Evolutionary conservation across 2,888 invertebrate species (phyloP).

Genomic region (Erebia palarica): DNA sequence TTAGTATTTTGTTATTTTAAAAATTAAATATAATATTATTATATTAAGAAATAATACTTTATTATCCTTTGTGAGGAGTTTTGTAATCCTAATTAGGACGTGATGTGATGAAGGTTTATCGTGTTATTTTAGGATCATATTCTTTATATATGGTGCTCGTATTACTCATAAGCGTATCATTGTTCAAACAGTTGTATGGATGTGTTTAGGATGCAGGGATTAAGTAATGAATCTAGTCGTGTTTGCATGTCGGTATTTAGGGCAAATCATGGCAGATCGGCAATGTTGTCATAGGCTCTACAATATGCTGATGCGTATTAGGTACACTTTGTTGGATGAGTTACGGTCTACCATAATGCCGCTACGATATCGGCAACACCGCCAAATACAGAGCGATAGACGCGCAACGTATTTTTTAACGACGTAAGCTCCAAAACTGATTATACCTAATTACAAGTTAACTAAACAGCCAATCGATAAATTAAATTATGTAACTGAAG

Average conservation of each 20-base stretch:
- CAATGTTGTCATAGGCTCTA: conserved; percentile 3
- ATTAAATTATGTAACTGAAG: too few relatives aligned
- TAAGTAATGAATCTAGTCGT: conserved; percentile 29
- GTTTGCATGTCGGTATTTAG: conserved; percentile 12
- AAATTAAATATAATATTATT: too few relatives aligned
- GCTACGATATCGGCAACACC: too few relatives aligned
- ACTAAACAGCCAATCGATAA: too few relatives aligned
- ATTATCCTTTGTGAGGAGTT: neutral
- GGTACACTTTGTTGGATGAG: neutral
- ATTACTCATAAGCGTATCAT: conserved; percentile 25
- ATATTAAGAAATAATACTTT: too few relatives aligned
- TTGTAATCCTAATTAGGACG: conserved; percentile 3
- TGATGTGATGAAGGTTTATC: conserved; percentile 16
- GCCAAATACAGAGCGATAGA: too few relatives aligned
- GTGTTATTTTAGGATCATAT: conserved; percentile 24
- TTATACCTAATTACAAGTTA: too few relatives aligned
- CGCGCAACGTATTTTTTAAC: too few relatives aligned
- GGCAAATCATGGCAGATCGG: conserved; percentile 13
- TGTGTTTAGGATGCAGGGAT: conserved; percentile 30
- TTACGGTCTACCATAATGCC: too few relatives aligned
- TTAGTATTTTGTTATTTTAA: too few relatives aligned
- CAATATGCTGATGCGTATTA: too few relatives aligned
- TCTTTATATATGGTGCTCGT: conserved; percentile 21
- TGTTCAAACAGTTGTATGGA: conserved; percentile 19
- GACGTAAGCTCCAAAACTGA: too few relatives aligned